These are phyloP conservation scores for Xenentodon cancila DNA, from an alignment of 2,797 vertebrate species.

Conservation along the genomic window DNA sequence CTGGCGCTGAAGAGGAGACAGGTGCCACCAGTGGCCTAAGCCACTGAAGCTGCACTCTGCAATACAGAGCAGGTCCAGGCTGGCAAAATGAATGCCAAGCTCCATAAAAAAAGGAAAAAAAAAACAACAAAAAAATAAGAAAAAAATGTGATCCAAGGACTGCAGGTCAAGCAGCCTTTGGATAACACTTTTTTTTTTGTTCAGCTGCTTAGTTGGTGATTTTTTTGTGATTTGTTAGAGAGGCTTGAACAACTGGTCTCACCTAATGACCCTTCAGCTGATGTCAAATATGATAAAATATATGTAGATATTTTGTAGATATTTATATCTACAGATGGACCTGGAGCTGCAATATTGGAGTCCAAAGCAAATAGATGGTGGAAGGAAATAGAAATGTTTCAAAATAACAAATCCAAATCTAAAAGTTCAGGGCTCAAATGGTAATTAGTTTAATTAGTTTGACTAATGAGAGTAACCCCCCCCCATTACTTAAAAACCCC, in stretches of 20 bases:
- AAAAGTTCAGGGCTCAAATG: no score
- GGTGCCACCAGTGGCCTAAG: slow-evolving; percentile 80
- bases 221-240: slow-evolving; percentile 39
- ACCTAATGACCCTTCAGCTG: no score
- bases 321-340: no score
- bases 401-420: no score
- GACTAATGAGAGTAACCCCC: no score
- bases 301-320: no score
- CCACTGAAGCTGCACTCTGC: slow-evolving; percentile 68
- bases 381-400: no score
- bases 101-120: slow-evolving; percentile 59
- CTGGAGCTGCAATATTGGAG: no score
- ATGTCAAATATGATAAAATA: no score
- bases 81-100: slow-evolving; percentile 62
- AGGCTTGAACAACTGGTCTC: background rate
- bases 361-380: no score
- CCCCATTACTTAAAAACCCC: no score
- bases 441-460: no score
- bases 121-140: slow-evolving; percentile 57
- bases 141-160: background rate
- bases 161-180: slow-evolving; percentile 43
- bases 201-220: slow-evolving; percentile 43
- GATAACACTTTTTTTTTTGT: slow-evolving; percentile 37
- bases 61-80: slow-evolving; percentile 56
- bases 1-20: slow-evolving; percentile 83